phyloP scores from a whole-genome alignment of 2,888 invertebrate species.

The Platypus cylindrus region DNA sequence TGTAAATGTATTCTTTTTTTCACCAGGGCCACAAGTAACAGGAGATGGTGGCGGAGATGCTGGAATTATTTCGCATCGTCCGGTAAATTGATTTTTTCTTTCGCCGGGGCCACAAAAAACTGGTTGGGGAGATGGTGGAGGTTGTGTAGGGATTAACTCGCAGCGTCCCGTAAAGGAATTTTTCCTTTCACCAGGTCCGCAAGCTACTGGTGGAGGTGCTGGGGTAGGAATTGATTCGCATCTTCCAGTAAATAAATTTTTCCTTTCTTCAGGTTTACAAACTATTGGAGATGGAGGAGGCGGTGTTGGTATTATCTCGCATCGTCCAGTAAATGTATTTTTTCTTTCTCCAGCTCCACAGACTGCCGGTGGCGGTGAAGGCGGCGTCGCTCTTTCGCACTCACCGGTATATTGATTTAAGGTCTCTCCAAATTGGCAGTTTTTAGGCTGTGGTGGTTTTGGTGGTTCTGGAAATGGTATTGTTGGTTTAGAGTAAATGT shows the following conservation, averaged over 20 bases:
- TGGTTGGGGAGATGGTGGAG: neutral
- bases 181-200: too few relatives aligned
- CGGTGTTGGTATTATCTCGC: constrained; percentile 23
- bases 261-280: constrained; percentile 3
- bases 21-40: constrained; percentile 8
- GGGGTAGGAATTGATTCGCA: constrained; percentile 5
- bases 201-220: neutral
- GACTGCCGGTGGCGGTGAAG: constrained; percentile 21
- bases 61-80: constrained; percentile 7
- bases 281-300: constrained; percentile 10
- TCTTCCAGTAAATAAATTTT: constrained; percentile 5
- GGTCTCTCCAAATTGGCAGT: constrained; percentile 6
- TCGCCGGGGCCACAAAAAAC: constrained; percentile 7
- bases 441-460: constrained; percentile 2
- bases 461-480: constrained; percentile 1
- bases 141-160: neutral
- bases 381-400: constrained; percentile 15
- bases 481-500: neutral
- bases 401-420: constrained; percentile 7
- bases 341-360: constrained; percentile 11
- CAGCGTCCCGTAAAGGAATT: neutral
- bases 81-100: constrained; percentile 6
- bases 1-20: constrained; percentile 5
- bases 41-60: constrained; percentile 2
- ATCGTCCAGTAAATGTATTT: constrained; percentile 20